A percentile compares a stretch with the other conserved stretches of the same genome.
These are phyloP conservation scores for Elysia crispata DNA, from an alignment of 2,888 invertebrate genomes.

Conservation along the genomic window DNA sequence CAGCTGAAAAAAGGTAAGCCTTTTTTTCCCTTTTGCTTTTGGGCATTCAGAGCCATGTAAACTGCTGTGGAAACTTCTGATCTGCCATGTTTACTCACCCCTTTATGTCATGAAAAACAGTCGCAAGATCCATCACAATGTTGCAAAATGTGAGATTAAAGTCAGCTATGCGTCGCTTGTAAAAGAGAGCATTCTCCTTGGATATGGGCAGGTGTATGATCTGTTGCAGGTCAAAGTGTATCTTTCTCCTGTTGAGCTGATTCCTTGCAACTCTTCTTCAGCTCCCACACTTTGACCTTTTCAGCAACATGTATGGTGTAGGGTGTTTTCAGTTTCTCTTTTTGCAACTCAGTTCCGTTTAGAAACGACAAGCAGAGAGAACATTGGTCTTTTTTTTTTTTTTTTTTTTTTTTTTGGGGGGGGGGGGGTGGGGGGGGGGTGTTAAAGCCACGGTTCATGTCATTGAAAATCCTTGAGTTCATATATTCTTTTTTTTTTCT, in stretches of 20 bases:
- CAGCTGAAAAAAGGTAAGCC: too few species aligned
- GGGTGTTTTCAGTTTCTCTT: not conserved
- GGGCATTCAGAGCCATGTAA: too few species aligned
- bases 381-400: conserved; percentile 19
- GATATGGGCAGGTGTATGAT: conserved; percentile 18
- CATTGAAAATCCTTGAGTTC: conserved; percentile 3
- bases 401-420: too few species aligned
- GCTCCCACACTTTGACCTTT: conserved; percentile 6
- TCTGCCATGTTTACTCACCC: conserved; percentile 13
- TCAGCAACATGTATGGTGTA: conserved; percentile 6
- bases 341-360: conserved; percentile 14
- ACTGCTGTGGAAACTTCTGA: conserved; percentile 20
- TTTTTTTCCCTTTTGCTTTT: not conserved
- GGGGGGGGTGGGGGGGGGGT: too few species aligned
- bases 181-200: conserved; percentile 17
- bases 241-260: not conserved
- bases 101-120: conserved; percentile 21
- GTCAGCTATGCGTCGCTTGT: not conserved
- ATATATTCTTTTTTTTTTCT: too few species aligned
- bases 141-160: conserved; percentile 6
- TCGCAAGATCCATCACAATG: not conserved
- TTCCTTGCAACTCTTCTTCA: conserved; percentile 1
- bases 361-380: conserved; percentile 18
- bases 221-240: conserved; percentile 20
- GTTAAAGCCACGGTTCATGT: conserved; percentile 16